Base-by-base conservation (phyloP, 2,797 vertebrate genomes). In the Coluber constrictor region DNA sequence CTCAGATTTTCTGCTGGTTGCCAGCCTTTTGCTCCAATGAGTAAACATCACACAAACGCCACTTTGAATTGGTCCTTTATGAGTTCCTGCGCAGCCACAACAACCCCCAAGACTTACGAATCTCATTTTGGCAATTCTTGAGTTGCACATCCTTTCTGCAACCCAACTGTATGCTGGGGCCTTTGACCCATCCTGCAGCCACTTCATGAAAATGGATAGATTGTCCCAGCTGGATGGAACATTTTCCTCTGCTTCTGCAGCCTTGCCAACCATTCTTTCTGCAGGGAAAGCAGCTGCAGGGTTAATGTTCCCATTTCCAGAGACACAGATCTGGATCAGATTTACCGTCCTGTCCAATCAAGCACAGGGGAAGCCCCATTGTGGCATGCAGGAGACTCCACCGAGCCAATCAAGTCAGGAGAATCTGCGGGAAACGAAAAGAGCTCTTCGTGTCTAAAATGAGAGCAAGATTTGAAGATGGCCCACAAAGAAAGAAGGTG, bases 201-300 rank as follows among this genome's bases (percentile, higher is more conserved):
- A 5, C 27, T 32, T 9, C 27, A 20, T 2, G 0, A 5, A 88
- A 79, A 90, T 87, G 61, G 56, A 90, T 92, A 63, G 47, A 55
- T 29, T 1, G 18, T 0, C 74, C 0, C 0, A 51, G 86, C 90
- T 0, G 0, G 23, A 2, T 56, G 66, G 66, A 83, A 51, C 15
- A 1, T 37, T 59, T 51, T 55, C 11, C 15, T 16, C 87, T 43
- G 43, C 63, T 56, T 27, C 47, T n/a, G 12, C 54, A 9, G 91
- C 90, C 74, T 60, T 0, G 9, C 3, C 59, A 3, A 0, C 56
- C 89, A 70, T 91, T 79, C 43, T 1, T 43, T 20, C 29, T 12
- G 11, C 12, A 90, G 92, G 92, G 61, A 95, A 93, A 74, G 37
- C 4, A 79, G 60, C 92, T 11, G 0, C 43, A 0, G 90, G 92